phyloP scores from a whole-genome alignment of 1,140 invertebrate species.

The Acyrthosiphon pisum region DNA sequence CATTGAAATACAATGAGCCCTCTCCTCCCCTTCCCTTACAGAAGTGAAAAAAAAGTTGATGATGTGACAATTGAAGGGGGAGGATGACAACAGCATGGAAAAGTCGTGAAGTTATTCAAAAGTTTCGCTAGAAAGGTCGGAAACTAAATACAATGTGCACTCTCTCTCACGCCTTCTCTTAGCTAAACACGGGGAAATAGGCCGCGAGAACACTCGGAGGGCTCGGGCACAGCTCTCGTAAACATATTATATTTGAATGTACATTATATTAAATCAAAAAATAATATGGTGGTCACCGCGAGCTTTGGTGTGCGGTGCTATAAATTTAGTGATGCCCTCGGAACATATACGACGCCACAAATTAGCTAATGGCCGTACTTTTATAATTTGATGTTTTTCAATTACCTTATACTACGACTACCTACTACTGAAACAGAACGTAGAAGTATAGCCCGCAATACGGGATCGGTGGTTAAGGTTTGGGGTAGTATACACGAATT shows the following conservation, averaged over 20 bases:
- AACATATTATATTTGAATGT: neutral
- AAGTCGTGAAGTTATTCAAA: neutral
- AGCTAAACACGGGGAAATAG: no score
- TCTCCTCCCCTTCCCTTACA: no score
- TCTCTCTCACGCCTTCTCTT: neutral
- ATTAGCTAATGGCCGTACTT: slow-evolving; percentile 37
- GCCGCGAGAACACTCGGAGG: neutral
- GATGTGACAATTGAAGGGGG: neutral
- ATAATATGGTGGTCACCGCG: neutral
- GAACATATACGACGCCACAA: neutral
- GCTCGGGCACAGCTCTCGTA: neutral
- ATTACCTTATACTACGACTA: neutral
- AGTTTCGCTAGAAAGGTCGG: neutral
- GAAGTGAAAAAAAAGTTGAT: neutral
- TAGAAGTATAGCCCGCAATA: neutral
- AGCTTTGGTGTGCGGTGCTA: neutral
- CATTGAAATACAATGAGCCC: neutral
- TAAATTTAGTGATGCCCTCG: neutral
- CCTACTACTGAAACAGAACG: no score
- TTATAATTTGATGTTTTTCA: slow-evolving; percentile 41
- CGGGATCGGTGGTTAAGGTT: neutral
- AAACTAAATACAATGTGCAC: neutral
- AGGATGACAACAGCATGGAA: no score
- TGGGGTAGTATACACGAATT: neutral
- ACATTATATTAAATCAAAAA: neutral